A percentile compares a stretch with the other conserved stretches of the same genome.
Evolutionary conservation across 2,797 vertebrate species (phyloP).

Genomic region (Hozukius guyotensis): DNA sequence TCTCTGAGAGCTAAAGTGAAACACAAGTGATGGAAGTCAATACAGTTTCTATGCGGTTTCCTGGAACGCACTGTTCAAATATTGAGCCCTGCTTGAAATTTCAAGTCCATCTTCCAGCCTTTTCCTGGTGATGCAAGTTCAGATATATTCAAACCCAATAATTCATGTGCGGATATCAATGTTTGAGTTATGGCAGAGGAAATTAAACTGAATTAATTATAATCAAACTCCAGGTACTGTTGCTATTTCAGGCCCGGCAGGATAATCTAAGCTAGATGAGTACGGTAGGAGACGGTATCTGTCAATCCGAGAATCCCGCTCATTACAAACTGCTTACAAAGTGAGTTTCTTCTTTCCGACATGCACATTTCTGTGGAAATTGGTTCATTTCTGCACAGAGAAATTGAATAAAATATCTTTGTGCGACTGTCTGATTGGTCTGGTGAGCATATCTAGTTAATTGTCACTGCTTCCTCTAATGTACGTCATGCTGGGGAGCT

Average conservation of each 20-base stretch:
- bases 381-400: conserved; percentile 19
- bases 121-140: conserved; percentile 61
- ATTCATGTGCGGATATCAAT: conserved; percentile 79
- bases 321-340: conserved; percentile 37
- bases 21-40: conserved; percentile 70
- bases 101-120: conserved; percentile 58
- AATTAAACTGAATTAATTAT: conserved; percentile 83
- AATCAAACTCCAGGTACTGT: conserved; percentile 57
- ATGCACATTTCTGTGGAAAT: conserved; percentile 11
- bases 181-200: conserved; percentile 77
- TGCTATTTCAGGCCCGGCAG: conserved; percentile 61
- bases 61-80: conserved; percentile 71
- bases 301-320: conserved; percentile 15
- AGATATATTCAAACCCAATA: conserved; percentile 74
- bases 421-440: conserved; percentile 18
- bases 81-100: conserved; percentile 74
- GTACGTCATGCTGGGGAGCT: conserved; percentile 3
- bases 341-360: not conserved
- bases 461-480: conserved; percentile 42
- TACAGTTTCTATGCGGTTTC: conserved; percentile 58
- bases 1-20: conserved; percentile 64
- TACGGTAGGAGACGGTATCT: not conserved
- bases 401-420: conserved; percentile 23
- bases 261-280: conserved; percentile 30
- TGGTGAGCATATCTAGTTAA: conserved; percentile 23